Percentiles rank a stretch among this genome's conserved stretches.
Conservation (phyloP, 2,797 vertebrate species). For the Mastacembelus armatus region DNA sequence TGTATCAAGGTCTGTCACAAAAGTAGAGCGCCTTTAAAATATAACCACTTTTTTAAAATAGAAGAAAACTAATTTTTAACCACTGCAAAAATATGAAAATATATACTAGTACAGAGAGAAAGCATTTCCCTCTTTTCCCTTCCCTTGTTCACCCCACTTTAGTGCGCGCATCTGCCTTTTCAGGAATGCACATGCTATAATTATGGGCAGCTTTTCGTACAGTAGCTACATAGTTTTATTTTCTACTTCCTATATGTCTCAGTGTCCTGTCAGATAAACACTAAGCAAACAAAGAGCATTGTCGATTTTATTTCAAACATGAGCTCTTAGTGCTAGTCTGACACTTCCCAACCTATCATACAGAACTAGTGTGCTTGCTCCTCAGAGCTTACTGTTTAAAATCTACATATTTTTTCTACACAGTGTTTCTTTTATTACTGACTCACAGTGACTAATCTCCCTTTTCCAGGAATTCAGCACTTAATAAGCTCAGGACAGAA, state of each 20-base stretch:
- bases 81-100: slow-evolving; percentile 71
- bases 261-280: slow-evolving; percentile 55
- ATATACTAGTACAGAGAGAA: slow-evolving; percentile 52
- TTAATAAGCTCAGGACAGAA: slow-evolving; percentile 73
- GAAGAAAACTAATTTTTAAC: slow-evolving; percentile 52
- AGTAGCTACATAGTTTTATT: slow-evolving; percentile 68
- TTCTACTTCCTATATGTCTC: slow-evolving; percentile 55
- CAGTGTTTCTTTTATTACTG: slow-evolving; percentile 73
- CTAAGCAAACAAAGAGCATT: slow-evolving; percentile 48
- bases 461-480: slow-evolving; percentile 73
- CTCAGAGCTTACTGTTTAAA: slow-evolving; percentile 59
- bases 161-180: slow-evolving; percentile 58
- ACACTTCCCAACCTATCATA: slow-evolving; percentile 60
- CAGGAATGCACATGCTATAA: slow-evolving; percentile 70
- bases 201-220: slow-evolving; percentile 70
- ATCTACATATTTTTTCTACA: slow-evolving; percentile 66
- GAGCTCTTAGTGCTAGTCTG: slow-evolving; percentile 28
- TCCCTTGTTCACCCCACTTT: slow-evolving; percentile 47
- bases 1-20: slow-evolving; percentile 32
- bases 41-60: slow-evolving; percentile 51
- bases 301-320: slow-evolving; percentile 42
- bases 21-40: slow-evolving; percentile 36
- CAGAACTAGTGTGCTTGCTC: slow-evolving; percentile 43
- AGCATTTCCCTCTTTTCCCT: slow-evolving; percentile 24
- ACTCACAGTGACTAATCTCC: slow-evolving; percentile 66